These are phyloP conservation scores for Pseudomyrmex pallidus DNA, from an alignment of 1,140 invertebrate species.

Conservation along the genomic window DNA sequence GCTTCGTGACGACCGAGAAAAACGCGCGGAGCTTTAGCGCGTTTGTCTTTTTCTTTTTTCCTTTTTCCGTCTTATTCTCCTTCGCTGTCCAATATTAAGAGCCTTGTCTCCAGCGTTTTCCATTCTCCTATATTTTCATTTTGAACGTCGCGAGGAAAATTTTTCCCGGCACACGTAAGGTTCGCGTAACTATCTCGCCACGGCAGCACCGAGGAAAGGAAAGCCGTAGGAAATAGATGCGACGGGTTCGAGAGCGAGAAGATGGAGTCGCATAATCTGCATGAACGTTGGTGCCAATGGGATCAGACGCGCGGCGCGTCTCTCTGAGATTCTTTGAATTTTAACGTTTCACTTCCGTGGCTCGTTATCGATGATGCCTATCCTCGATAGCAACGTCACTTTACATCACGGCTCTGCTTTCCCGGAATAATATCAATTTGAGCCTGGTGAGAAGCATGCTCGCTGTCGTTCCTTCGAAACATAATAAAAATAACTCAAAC, in stretches of 20 bases:
- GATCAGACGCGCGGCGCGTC: slow-evolving; percentile 16
- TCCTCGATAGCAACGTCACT: background rate
- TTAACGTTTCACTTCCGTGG: slow-evolving; percentile 44
- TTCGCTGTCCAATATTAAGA: slow-evolving; percentile 33
- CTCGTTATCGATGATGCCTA: slow-evolving; percentile 41
- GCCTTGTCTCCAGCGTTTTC: slow-evolving; percentile 1
- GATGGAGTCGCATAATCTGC: slow-evolving; percentile 55
- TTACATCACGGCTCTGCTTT: slow-evolving; percentile 7
- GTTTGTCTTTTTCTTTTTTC: background rate
- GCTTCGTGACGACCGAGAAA: background rate
- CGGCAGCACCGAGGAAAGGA: slow-evolving; percentile 16
- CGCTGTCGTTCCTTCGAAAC: no score
- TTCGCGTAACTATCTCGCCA: slow-evolving; percentile 43
- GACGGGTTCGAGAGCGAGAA: slow-evolving; percentile 19
- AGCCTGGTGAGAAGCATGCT: background rate
- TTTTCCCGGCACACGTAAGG: slow-evolving; percentile 49
- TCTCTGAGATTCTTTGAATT: slow-evolving; percentile 41
- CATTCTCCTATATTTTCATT: slow-evolving; percentile 28
- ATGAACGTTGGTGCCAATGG: slow-evolving; percentile 35
- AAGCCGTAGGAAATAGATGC: slow-evolving; percentile 25
- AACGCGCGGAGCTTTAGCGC: background rate
- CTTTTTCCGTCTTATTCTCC: background rate
- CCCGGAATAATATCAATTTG: slow-evolving; percentile 46
- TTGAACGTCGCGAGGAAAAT: slow-evolving; percentile 17
- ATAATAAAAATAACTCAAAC: slow-evolving; percentile 12